Base-by-base conservation (phyloP, 2,797 vertebrate species). In the Synaphobranchus kaupii region DNA sequence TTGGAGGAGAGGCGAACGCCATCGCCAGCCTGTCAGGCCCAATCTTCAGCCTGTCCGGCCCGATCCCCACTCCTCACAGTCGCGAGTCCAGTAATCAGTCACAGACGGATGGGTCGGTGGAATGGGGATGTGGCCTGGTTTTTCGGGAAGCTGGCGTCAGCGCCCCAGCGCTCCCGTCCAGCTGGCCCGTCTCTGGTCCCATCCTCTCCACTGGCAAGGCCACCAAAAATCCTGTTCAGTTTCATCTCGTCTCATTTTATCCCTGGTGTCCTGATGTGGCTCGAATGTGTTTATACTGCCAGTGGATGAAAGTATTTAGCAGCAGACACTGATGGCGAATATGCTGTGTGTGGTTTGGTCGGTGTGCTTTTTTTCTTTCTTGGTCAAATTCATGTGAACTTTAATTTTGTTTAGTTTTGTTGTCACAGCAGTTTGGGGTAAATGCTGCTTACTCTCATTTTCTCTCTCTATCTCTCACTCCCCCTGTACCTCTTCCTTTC, bases 401-500 rank as follows among this genome's bases (percentile, higher is more conserved):
- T 73, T 0, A 31, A 15, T 13, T 73, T 20, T 31, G 5, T 73
- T 73, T 10, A 4, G 25, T 25, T 68, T 8, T 31, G 25, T 68
- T 34, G 68, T 73, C 31, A 17, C 34, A 73, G 31, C 31, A 73
- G 10, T 6, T 17, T 31, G 39, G 68, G 10, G 31, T 73, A 73
- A 68, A 20, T 88, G 52, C 89, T 80, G n/a, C 25, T n/a, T 25
- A n/a, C 22, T 7, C 60, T 25, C 22, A n/a, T 66, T 66, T 66
- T 66, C 60, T 28, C 60, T 66, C 47, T 88, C 58, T 60, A 3
- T 89, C 76, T 84, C 7, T 12, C 6, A 4, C 25, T 22, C 9
- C 20, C 88, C 20, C 3, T 39, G 31, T 58, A 8, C 85, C 87
- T 15, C 66, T 86, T 90, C 87, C 31, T 47, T 47, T 87, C 90